phyloP scores from a whole-genome alignment of 2,797 vertebrate species.

The Scleropages formosus region DNA sequence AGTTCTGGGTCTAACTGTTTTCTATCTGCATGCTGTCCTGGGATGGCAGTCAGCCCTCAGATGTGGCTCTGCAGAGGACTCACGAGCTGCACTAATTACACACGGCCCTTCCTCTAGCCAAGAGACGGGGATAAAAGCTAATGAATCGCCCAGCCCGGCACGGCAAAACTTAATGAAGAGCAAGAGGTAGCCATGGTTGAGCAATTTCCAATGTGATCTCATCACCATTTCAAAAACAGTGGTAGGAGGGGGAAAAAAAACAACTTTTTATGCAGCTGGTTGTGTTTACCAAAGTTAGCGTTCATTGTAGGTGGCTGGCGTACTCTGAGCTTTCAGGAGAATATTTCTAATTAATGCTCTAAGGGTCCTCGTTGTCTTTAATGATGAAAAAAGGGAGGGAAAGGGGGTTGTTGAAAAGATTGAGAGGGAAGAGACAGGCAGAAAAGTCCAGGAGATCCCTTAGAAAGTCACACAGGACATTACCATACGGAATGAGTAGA shows the following conservation, averaged over 20 bases:
- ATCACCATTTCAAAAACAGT: slow-evolving; percentile 51
- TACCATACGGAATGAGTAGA: neutral
- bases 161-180: slow-evolving; percentile 71
- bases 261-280: slow-evolving; percentile 64
- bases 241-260: slow-evolving; percentile 42
- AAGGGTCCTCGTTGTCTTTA: slow-evolving; percentile 81
- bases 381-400: slow-evolving; percentile 77
- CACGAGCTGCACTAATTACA: slow-evolving; percentile 72
- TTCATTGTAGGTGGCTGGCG: slow-evolving; percentile 55
- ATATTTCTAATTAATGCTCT: slow-evolving; percentile 90
- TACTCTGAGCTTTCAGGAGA: slow-evolving; percentile 65
- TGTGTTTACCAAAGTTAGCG: slow-evolving; percentile 64
- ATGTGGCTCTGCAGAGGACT: slow-evolving; percentile 63
- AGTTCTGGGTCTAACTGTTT: slow-evolving; percentile 51
- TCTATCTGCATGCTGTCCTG: slow-evolving; percentile 46
- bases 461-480: neutral
- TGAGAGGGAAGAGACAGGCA: slow-evolving; percentile 37
- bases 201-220: slow-evolving; percentile 59
- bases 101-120: slow-evolving; percentile 66
- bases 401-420: slow-evolving; percentile 38
- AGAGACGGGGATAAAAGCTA: slow-evolving; percentile 71
- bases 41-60: slow-evolving; percentile 71
- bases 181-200: slow-evolving; percentile 54
- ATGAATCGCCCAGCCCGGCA: slow-evolving; percentile 67
- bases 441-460: neutral